These are phyloP conservation scores for Lucilia cuprina DNA, from an alignment of 1,140 invertebrate species.

Conservation along the genomic window DNA sequence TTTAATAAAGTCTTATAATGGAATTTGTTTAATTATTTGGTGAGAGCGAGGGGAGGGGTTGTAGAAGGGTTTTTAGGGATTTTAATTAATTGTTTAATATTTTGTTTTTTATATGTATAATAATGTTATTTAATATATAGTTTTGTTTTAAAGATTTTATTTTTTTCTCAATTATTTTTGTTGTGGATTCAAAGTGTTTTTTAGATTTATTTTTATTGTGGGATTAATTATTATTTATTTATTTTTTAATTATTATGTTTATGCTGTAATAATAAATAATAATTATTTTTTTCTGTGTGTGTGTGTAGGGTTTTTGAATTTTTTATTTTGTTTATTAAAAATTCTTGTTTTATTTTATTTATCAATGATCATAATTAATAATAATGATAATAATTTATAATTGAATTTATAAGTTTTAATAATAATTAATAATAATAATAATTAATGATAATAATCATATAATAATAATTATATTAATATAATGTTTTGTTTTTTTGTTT, in stretches of 20 bases:
- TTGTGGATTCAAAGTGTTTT: constrained; percentile 6
- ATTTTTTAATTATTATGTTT: neutral
- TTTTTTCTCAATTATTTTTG: neutral
- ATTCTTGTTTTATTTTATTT: constrained; percentile 5
- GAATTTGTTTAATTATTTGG: neutral
- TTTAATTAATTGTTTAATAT: neutral
- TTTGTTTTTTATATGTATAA: neutral
- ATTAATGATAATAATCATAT: neutral
- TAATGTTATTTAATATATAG: constrained; percentile 13
- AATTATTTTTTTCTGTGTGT: neutral
- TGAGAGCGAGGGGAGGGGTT: neutral
- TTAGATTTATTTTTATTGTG: neutral
- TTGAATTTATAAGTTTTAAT: constrained; percentile 47
- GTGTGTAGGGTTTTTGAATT: neutral
- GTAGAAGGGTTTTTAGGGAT: neutral
- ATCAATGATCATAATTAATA: neutral
- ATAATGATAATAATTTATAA: constrained; percentile 26
- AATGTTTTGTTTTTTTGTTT: constrained; percentile 37
- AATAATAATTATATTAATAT: constrained; percentile 38
- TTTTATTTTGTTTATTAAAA: neutral
- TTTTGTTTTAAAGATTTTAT: neutral
- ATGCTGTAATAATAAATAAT: neutral
- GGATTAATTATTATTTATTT: too few relatives aligned
- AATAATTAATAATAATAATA: constrained; percentile 50
- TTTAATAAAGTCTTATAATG: neutral